Conservation (phyloP, 2,888 invertebrate species). For the Lamellibrachia satsuma region DNA sequence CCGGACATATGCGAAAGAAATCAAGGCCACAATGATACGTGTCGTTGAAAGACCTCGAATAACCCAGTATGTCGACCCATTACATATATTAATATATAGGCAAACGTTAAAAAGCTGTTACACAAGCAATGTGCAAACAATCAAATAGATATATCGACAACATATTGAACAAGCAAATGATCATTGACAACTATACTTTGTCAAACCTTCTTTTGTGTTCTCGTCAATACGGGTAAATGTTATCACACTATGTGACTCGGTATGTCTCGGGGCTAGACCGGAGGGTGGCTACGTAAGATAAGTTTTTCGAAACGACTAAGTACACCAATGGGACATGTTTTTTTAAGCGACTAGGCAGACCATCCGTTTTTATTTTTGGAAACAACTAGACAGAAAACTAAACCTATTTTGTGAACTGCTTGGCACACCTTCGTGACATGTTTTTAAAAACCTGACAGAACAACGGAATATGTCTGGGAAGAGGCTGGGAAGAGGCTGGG, state of each 20-base stretch:
- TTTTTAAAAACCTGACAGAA: not conserved
- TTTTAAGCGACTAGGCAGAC: not conserved
- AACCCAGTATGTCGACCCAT: not conserved
- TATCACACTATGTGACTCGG: not conserved
- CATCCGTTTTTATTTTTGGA: not conserved
- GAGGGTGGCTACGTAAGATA: not conserved
- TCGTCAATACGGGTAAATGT: not conserved
- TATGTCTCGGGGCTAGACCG: too few species aligned
- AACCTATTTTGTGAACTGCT: not conserved
- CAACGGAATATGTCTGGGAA: not conserved
- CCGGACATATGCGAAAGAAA: not conserved
- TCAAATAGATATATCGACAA: not conserved
- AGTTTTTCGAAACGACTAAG: not conserved
- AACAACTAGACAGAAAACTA: not conserved
- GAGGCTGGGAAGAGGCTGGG: not conserved
- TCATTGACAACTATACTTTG: not conserved
- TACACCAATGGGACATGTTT: not conserved
- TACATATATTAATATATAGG: not conserved
- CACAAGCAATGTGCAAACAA: not conserved
- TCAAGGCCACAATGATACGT: not conserved
- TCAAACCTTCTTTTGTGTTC: not conserved
- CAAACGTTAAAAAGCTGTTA: not conserved
- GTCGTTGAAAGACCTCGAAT: not conserved
- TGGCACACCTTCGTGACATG: not conserved
- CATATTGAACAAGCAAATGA: not conserved